Percentiles rank a stretch among this genome's conserved stretches.
Evolutionary conservation across 2,888 invertebrate species (phyloP).

Genomic region (Sisyra nigra): DNA sequence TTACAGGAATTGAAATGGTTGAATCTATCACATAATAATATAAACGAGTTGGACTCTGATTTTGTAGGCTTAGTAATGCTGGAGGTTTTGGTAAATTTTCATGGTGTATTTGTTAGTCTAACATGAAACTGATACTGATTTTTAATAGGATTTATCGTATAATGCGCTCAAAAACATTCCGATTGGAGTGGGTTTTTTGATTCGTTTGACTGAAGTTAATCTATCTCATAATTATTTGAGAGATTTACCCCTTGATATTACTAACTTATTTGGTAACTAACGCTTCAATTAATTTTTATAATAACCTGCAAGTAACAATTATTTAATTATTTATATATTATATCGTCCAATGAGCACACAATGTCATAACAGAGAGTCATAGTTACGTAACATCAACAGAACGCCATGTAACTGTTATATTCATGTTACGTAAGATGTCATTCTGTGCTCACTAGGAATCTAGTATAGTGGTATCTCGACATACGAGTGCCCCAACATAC

Average conservation of each 20-base stretch:
- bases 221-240: conserved; percentile 57
- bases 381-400: too few species aligned
- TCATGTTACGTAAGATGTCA: too few species aligned
- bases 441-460: too few species aligned
- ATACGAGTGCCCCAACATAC: too few species aligned
- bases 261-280: conserved; percentile 54
- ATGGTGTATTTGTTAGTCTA: conserved; percentile 1
- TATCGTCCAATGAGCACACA: too few species aligned
- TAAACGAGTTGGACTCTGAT: conserved; percentile 48
- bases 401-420: too few species aligned
- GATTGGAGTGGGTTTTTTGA: conserved; percentile 67
- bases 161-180: conserved; percentile 60
- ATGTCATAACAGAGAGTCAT: too few species aligned
- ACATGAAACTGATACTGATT: conserved; percentile 7
- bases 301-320: neutral
- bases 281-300: neutral
- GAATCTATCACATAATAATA: conserved; percentile 56
- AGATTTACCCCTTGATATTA: conserved; percentile 66
- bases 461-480: too few species aligned
- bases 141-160: conserved; percentile 54
- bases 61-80: conserved; percentile 69
- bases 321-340: neutral
- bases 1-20: conserved; percentile 53
- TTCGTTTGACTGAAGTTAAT: conserved; percentile 55
- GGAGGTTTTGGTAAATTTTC: conserved; percentile 43